Evolutionary conservation across 2,888 invertebrate species (phyloP).

Genomic region (Ophion slaviceki): DNA sequence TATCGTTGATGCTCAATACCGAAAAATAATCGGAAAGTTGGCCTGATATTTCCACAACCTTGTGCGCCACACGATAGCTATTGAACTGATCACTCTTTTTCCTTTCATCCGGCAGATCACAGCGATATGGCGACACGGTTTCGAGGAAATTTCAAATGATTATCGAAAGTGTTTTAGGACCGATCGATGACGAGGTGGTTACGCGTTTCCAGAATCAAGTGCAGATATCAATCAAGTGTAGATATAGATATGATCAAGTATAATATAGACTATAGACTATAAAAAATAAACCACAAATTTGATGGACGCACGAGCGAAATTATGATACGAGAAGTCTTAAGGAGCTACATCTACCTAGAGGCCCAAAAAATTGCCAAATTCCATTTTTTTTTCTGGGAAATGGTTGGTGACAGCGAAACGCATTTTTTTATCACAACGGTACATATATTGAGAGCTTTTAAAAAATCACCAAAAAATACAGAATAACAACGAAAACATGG

Average conservation of each 20-base stretch:
- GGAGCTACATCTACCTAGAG: no score
- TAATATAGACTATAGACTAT: background rate
- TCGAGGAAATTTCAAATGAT: conserved; percentile 36
- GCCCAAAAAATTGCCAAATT: no score
- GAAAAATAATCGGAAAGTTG: conserved; percentile 23
- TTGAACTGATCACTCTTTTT: conserved; percentile 20
- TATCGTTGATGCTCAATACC: conserved; percentile 30
- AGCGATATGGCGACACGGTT: conserved; percentile 51
- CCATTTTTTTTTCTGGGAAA: no score
- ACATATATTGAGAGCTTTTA: no score
- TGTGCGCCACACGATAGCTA: background rate
- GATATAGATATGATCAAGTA: background rate
- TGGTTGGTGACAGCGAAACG: no score
- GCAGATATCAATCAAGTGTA: background rate
- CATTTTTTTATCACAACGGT: no score
- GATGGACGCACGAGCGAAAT: background rate
- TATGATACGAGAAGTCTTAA: background rate
- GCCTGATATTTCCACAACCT: conserved; percentile 15
- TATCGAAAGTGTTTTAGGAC: conserved; percentile 39
- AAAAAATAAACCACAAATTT: background rate
- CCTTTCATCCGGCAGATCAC: conserved; percentile 16
- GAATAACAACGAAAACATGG: no score
- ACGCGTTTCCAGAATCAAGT: background rate
- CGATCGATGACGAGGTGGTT: background rate
- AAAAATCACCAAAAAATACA: no score